Evolutionary conservation across 2,797 vertebrate genomes (phyloP).

Genomic region (Synanceia verrucosa): DNA sequence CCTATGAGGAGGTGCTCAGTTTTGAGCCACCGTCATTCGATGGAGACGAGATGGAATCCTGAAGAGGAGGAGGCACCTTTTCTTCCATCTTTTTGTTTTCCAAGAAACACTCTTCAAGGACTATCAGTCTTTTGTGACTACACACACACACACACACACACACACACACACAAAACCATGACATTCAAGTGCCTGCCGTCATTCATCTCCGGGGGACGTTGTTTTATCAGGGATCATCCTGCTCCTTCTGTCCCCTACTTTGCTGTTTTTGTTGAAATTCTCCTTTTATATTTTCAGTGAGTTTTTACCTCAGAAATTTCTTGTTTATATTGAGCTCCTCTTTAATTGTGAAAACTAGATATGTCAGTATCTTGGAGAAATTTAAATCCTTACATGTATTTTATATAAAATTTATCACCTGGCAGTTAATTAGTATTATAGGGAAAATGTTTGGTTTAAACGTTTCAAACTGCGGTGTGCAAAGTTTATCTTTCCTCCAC

Average conservation of each 20-base stretch:
- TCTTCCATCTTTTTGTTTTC: slow-evolving; percentile 42
- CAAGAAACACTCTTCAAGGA: slow-evolving; percentile 81
- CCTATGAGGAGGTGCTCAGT: slow-evolving; percentile 93
- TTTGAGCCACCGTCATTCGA: slow-evolving; percentile 91
- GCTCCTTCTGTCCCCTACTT: slow-evolving; percentile 31
- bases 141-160: neutral
- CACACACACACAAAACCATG: slow-evolving; percentile 54
- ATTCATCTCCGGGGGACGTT: slow-evolving; percentile 81
- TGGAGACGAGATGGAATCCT: slow-evolving; percentile 96
- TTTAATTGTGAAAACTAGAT: slow-evolving; percentile 23
- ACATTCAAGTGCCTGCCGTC: slow-evolving; percentile 93
- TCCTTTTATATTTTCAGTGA: slow-evolving; percentile 24
- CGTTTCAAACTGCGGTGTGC: slow-evolving; percentile 4
- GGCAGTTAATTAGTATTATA: slow-evolving; percentile 15
- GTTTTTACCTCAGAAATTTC: slow-evolving; percentile 35
- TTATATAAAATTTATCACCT: slow-evolving; percentile 22
- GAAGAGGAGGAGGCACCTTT: slow-evolving; percentile 68
- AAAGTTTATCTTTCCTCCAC: slow-evolving; percentile 27
- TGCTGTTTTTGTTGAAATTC: slow-evolving; percentile 42
- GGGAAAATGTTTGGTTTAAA: neutral
- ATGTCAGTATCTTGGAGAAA: slow-evolving; percentile 36
- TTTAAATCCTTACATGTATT: slow-evolving; percentile 27
- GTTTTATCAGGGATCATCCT: slow-evolving; percentile 71
- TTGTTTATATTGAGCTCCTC: slow-evolving; percentile 18
- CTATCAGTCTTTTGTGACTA: slow-evolving; percentile 81